Evolutionary conservation across 2,888 invertebrate species (phyloP).

Genomic region (Malachius bipustulatus): DNA sequence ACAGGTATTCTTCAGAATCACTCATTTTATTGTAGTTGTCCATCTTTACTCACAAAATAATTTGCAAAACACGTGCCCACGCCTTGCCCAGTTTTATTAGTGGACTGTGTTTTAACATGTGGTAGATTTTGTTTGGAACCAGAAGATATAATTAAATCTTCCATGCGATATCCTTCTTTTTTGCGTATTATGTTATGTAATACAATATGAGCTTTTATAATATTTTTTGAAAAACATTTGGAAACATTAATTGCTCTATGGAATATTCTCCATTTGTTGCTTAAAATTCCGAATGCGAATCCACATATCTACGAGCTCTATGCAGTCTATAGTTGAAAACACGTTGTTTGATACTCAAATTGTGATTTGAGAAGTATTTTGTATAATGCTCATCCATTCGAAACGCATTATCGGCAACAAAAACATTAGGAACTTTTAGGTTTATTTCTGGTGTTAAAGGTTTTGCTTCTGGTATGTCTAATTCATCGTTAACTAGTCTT

Average conservation of each 20-base stretch:
- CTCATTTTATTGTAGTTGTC: too few relatives aligned
- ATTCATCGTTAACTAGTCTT: slow-evolving; percentile 13
- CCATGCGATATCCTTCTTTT: slow-evolving; percentile 15
- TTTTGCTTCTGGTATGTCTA: slow-evolving; percentile 16
- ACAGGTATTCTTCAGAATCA: too few relatives aligned
- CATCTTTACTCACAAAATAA: too few relatives aligned
- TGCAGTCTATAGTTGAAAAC: slow-evolving; percentile 16
- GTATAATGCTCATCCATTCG: slow-evolving; percentile 14
- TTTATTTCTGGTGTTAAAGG: slow-evolving; percentile 9
- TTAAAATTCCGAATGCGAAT: slow-evolving; percentile 18
- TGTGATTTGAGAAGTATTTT: slow-evolving; percentile 12
- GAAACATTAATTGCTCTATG: slow-evolving; percentile 18
- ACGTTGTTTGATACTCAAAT: slow-evolving; percentile 15
- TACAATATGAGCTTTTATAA: slow-evolving; percentile 18
- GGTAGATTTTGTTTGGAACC: too few relatives aligned
- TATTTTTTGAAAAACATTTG: slow-evolving; percentile 15
- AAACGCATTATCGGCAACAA: slow-evolving; percentile 16
- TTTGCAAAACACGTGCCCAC: too few relatives aligned
- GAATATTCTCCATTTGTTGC: slow-evolving; percentile 19
- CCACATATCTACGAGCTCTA: slow-evolving; percentile 17
- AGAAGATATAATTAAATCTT: too few relatives aligned
- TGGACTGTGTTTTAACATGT: too few relatives aligned
- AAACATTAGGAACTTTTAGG: slow-evolving; percentile 14
- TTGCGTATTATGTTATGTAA: slow-evolving; percentile 16
- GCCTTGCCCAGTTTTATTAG: too few relatives aligned